Evolutionary conservation across 2,888 invertebrate species (phyloP).

Genomic region (Sminthurides aquaticus): DNA sequence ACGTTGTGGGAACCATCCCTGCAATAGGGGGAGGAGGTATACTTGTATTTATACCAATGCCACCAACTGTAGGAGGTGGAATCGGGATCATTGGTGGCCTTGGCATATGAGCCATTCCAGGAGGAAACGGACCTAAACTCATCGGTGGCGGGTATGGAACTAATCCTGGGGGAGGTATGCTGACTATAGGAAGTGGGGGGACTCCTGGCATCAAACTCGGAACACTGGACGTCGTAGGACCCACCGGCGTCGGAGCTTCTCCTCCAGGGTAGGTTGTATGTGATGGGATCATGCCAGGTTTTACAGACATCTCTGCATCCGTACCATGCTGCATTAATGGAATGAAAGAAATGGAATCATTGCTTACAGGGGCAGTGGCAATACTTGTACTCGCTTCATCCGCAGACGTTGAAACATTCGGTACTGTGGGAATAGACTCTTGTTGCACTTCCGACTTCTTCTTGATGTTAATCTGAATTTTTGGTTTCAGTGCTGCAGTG

Average conservation of each 20-base stretch:
- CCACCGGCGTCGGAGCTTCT: not conserved
- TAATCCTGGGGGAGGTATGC: constrained; percentile 25
- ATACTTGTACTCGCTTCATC: not conserved
- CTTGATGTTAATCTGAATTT: constrained; percentile 41
- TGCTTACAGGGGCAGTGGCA: not conserved
- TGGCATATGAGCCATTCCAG: not conserved
- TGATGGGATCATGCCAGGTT: not conserved
- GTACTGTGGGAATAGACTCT: not conserved
- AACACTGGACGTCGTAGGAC: not conserved
- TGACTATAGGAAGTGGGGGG: not conserved
- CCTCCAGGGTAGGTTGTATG: not conserved
- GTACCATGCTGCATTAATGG: not conserved
- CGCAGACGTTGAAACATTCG: not conserved
- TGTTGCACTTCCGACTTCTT: not conserved
- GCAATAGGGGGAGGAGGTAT: constrained; percentile 36
- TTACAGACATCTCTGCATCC: not conserved
- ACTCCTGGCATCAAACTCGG: not conserved
- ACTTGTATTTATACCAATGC: constrained; percentile 32
- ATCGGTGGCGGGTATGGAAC: constrained; percentile 14
- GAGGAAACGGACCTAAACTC: not conserved
- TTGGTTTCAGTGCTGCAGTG: constrained; percentile 24
- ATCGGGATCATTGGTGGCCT: constrained; percentile 4
- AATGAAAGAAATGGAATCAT: not conserved
- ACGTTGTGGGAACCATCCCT: constrained; percentile 19
- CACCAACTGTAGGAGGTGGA: constrained; percentile 5